Conservation (phyloP, 2,888 invertebrate genomes). For the Tetragonisca angustula region DNA sequence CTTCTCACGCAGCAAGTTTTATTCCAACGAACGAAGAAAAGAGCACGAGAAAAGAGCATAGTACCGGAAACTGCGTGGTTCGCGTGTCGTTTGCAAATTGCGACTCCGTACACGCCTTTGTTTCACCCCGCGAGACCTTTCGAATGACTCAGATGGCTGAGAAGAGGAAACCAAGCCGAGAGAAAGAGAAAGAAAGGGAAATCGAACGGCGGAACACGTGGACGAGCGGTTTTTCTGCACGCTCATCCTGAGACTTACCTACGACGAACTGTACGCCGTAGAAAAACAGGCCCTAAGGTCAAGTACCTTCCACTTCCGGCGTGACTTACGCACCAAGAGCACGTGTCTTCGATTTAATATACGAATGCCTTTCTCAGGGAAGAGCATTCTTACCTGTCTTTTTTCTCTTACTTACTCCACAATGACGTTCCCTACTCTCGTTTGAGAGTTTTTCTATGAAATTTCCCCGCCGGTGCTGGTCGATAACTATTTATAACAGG, state of each 20-base stretch:
- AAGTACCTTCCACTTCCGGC: slow-evolving; percentile 70
- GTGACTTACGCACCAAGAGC: slow-evolving; percentile 40
- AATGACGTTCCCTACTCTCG: background rate
- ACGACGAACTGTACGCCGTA: background rate
- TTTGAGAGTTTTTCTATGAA: background rate
- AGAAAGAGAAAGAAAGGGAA: slow-evolving; percentile 43
- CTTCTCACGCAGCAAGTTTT: background rate
- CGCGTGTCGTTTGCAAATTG: slow-evolving; percentile 72
- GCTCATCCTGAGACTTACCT: slow-evolving; percentile 10
- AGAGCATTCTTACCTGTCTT: slow-evolving; percentile 18
- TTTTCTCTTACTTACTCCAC: background rate
- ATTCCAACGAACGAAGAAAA: background rate
- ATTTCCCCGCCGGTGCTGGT: background rate
- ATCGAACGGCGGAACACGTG: slow-evolving; percentile 34
- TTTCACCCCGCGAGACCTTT: slow-evolving; percentile 50
- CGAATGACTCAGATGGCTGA: slow-evolving; percentile 41
- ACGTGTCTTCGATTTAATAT: slow-evolving; percentile 52
- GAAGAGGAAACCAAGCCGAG: slow-evolving; percentile 26
- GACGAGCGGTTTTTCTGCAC: slow-evolving; percentile 14
- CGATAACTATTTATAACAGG: background rate
- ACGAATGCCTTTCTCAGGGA: slow-evolving; percentile 18
- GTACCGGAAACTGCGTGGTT: slow-evolving; percentile 61
- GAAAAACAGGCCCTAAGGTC: slow-evolving; percentile 60
- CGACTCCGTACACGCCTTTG: slow-evolving; percentile 59
- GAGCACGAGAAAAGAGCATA: background rate